Evolutionary conservation across 2,888 invertebrate genomes (phyloP), one percentile per base, ranked within the genome.

Genomic region (Standfussiana lucernea): DNA sequence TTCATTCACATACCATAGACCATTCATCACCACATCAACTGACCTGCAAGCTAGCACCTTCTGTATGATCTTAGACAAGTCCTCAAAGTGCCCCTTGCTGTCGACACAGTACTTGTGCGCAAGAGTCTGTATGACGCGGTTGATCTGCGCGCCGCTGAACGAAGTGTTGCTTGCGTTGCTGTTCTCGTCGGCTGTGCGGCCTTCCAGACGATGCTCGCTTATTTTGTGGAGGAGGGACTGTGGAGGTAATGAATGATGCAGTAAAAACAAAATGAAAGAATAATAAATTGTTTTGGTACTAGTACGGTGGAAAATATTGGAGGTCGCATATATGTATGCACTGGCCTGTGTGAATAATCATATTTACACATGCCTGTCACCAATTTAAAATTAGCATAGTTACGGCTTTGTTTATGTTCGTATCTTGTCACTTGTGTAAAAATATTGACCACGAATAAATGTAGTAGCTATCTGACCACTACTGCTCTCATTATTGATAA

Each of bases 101-200:
- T 99, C 99, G 67, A 98, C 98, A 93, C 99, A 99, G 95, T 99
- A 99, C 92, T 99, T 98, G 93, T 99, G 99, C 4, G 99, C 99
- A 61, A 99, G 97, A 86, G 99, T 97, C 93, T 99, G 99, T 89
- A 99, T 99, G 71, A 99, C 98, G 93, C 98, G 98, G 95, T 99
- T 99, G 64, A 99, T 99, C 93, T 98, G 98, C 45, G 97, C 97
- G 66, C 97, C 97, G 84, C 97, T 96, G 91, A 97, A 97, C 65
- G 96, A 95, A 1, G 97, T 96, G 71, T 95, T 95, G 83, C 96
- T 97, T 1, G 96, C 93, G 87, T 96, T 95, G 88, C 94, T 95
- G 90, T 95, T 95, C 90, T 97, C 96, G 71, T 97, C 97, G 37
- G 96, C 97, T 1, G 97, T 91, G 42, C 97, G 97, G 0, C 98